phyloP scores from a whole-genome alignment of 2,797 vertebrate genomes.

The Hemitrygon akajei region DNA sequence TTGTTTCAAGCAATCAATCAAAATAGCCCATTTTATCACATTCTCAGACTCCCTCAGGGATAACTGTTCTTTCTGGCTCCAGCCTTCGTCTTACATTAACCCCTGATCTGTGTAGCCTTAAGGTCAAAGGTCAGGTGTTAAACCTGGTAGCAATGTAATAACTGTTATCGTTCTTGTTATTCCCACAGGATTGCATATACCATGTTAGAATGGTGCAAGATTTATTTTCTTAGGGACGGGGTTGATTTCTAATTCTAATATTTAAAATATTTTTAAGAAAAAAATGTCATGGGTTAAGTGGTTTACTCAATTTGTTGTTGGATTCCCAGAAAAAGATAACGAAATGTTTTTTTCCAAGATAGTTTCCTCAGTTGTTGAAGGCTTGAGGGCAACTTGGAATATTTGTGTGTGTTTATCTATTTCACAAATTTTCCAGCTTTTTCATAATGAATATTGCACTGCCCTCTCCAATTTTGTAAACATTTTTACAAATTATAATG shows the following conservation, averaged over 20 bases:
- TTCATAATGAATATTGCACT: background rate
- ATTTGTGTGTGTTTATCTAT: background rate
- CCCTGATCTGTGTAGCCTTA: constrained; percentile 36
- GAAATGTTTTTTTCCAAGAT: constrained; percentile 1
- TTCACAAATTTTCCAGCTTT: background rate
- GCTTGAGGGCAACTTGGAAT: background rate
- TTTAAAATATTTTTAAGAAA: constrained; percentile 15
- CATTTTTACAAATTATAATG: background rate
- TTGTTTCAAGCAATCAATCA: constrained; percentile 16
- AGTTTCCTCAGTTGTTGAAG: background rate
- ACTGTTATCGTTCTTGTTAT: constrained; percentile 36
- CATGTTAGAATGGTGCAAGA: background rate
- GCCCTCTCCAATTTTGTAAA: background rate
- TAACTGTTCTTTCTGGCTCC: constrained; percentile 38
- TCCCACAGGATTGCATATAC: constrained; percentile 20
- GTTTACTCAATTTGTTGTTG: background rate
- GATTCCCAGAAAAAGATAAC: background rate
- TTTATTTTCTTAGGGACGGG: constrained; percentile 24
- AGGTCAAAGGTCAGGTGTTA: constrained; percentile 35
- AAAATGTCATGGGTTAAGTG: constrained; percentile 31
- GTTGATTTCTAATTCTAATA: constrained; percentile 23
- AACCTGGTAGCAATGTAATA: constrained; percentile 35
- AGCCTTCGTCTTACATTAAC: constrained; percentile 40
- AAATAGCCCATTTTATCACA: constrained; percentile 38
- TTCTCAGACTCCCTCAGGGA: constrained; percentile 38